phyloP scores from a whole-genome alignment of 2,888 invertebrate genomes.

The Meliscaeva auricollis region DNA sequence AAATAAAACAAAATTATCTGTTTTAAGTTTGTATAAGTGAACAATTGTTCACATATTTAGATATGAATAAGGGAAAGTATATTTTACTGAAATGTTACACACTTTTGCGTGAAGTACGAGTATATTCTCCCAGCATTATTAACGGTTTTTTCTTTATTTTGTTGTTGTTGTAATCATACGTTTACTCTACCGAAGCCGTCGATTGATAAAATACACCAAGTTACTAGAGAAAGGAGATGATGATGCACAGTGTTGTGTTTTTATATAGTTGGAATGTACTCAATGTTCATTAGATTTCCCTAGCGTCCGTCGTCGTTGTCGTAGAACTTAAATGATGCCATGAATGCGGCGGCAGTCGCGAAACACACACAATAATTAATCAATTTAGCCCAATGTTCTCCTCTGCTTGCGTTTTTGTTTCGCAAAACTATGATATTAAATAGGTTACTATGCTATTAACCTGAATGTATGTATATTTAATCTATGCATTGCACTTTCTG shows the following conservation, averaged over 20 bases:
- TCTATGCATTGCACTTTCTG: slow-evolving; percentile 49
- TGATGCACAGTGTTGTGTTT: slow-evolving; percentile 6
- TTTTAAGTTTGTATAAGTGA: slow-evolving; percentile 52
- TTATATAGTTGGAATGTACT: slow-evolving; percentile 12
- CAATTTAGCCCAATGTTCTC: slow-evolving; percentile 70
- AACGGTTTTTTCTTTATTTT: not conserved
- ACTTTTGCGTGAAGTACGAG: slow-evolving; percentile 36
- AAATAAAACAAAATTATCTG: slow-evolving; percentile 42
- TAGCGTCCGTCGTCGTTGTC: slow-evolving; percentile 2
- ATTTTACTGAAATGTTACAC: slow-evolving; percentile 33
- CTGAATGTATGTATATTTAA: slow-evolving; percentile 69
- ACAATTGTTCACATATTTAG: slow-evolving; percentile 15
- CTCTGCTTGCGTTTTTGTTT: slow-evolving; percentile 60
- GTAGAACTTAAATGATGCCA: slow-evolving; percentile 25
- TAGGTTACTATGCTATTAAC: slow-evolving; percentile 73
- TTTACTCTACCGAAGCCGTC: slow-evolving; percentile 13
- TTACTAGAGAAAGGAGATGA: slow-evolving; percentile 2
- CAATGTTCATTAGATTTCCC: slow-evolving; percentile 47
- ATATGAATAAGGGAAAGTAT: slow-evolving; percentile 50
- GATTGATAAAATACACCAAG: slow-evolving; percentile 35
- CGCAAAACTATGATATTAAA: slow-evolving; percentile 64
- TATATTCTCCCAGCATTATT: not conserved
- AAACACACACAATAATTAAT: slow-evolving; percentile 73
- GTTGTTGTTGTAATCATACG: slow-evolving; percentile 21
- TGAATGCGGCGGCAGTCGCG: slow-evolving; percentile 44